These are phyloP conservation scores for Drosophila mimica DNA, from an alignment of 2,888 invertebrate species.

Conservation along the genomic window DNA sequence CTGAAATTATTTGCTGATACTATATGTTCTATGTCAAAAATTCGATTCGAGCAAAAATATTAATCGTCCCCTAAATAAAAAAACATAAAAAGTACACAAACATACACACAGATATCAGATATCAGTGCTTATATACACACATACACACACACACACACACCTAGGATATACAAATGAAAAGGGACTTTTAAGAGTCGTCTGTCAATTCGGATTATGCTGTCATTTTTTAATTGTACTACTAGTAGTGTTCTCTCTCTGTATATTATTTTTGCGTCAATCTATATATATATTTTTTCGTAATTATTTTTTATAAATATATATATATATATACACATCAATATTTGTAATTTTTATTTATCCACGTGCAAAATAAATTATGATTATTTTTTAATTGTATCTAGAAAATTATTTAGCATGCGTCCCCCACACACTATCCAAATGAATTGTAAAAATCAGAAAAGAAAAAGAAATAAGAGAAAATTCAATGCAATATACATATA, in stretches of 20 bases:
- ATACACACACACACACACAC: conserved; percentile 37
- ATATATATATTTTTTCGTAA: conserved; percentile 54
- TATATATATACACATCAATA: conserved; percentile 59
- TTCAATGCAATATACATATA: conserved; percentile 10
- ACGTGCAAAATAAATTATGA: conserved; percentile 81
- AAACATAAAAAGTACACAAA: conserved; percentile 22
- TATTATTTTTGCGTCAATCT: conserved; percentile 69
- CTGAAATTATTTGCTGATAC: conserved; percentile 78
- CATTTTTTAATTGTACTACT: conserved; percentile 49
- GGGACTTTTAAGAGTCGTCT: conserved; percentile 37
- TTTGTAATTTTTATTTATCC: conserved; percentile 79
- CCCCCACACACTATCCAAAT: background rate
- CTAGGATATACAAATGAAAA: conserved; percentile 53
- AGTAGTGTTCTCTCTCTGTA: conserved; percentile 65
- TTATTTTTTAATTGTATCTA: conserved; percentile 69
- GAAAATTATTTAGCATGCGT: conserved; percentile 59
- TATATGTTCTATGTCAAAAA: conserved; percentile 37
- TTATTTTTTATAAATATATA: conserved; percentile 50
- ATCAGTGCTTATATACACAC: conserved; percentile 71
- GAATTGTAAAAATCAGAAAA: conserved; percentile 54
- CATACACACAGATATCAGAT: conserved; percentile 66
- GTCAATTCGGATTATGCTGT: conserved; percentile 71
- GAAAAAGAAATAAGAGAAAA: conserved; percentile 2
- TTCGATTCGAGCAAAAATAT: conserved; percentile 44
- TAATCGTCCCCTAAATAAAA: conserved; percentile 59